Percentiles rank a stretch among this genome's conserved stretches.
Conservation (phyloP, 2,113 vertebrate species). For the Sylvietta virens region DNA sequence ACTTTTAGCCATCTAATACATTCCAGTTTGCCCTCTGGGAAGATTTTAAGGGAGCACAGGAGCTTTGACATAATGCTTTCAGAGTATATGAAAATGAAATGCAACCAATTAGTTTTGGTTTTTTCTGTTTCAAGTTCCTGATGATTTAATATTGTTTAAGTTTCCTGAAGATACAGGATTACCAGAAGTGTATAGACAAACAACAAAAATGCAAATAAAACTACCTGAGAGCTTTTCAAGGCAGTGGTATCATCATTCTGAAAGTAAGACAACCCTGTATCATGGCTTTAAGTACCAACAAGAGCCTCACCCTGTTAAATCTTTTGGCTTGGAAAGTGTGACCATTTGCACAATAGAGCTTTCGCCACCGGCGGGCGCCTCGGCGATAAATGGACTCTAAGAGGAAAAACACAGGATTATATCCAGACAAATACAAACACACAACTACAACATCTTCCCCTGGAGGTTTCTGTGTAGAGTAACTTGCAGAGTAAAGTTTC, state of each 20-base stretch:
- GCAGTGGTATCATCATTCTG: not conserved
- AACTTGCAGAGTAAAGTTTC: not conserved
- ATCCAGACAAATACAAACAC: constrained; percentile 14
- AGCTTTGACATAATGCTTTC: not conserved
- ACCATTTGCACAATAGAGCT: constrained; percentile 96
- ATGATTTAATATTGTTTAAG: not conserved
- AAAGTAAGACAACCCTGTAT: constrained; percentile 11
- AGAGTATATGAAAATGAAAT: not conserved
- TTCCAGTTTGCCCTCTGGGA: not conserved
- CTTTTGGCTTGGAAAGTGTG: constrained; percentile 98
- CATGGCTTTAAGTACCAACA: not conserved
- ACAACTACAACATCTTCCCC: not conserved
- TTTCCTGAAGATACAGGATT: not conserved
- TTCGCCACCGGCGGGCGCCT: constrained; percentile 96
- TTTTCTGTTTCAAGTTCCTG: not conserved
- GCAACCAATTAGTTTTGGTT: not conserved
- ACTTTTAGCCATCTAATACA: not conserved
- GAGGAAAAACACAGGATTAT: constrained; percentile 48
- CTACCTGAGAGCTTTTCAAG: not conserved
- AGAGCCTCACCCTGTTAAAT: constrained; percentile 90
- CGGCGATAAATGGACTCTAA: constrained; percentile 98
- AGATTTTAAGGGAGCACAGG: not conserved
- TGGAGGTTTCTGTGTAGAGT: not conserved
- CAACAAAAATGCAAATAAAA: not conserved
- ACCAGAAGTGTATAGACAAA: not conserved